Conservation (phyloP, 2,797 vertebrate genomes). For the Chaetophractus vellerosus region DNA sequence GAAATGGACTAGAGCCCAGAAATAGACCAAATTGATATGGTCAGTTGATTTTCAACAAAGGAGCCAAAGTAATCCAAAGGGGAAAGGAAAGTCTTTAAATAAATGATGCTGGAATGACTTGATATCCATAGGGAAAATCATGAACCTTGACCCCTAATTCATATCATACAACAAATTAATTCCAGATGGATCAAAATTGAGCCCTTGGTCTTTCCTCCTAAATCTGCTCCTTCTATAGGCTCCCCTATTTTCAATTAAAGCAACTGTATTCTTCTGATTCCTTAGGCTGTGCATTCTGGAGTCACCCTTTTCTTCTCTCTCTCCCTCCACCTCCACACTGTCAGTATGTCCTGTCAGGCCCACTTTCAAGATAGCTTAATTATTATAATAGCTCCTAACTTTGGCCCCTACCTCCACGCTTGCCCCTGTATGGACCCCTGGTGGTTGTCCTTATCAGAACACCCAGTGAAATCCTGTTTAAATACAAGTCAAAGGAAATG, state of each 20-base stretch:
- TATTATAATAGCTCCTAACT: not conserved
- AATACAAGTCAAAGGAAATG: not conserved
- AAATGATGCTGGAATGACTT: not conserved
- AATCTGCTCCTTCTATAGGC: not conserved
- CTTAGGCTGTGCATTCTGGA: not conserved
- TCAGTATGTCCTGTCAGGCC: not conserved
- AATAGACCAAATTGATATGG: not conserved
- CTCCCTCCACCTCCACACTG: not conserved
- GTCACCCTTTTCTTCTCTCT: not conserved
- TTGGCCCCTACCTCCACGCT: not conserved
- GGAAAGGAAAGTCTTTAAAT: not conserved
- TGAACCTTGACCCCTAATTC: not conserved
- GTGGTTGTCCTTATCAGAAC: not conserved
- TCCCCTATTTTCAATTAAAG: not conserved
- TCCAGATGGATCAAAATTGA: not conserved
- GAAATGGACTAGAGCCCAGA: not conserved
- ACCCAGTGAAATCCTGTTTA: not conserved
- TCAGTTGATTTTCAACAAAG: not conserved
- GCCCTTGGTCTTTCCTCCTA: not conserved
- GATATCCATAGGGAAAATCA: not conserved
- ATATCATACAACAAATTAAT: not conserved
- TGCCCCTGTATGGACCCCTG: not conserved
- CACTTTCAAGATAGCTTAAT: not conserved
- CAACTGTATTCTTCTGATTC: not conserved
- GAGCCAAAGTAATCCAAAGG: not conserved